Evolutionary conservation across 2,888 invertebrate genomes (phyloP).

Genomic region (Xiphydria camelus): DNA sequence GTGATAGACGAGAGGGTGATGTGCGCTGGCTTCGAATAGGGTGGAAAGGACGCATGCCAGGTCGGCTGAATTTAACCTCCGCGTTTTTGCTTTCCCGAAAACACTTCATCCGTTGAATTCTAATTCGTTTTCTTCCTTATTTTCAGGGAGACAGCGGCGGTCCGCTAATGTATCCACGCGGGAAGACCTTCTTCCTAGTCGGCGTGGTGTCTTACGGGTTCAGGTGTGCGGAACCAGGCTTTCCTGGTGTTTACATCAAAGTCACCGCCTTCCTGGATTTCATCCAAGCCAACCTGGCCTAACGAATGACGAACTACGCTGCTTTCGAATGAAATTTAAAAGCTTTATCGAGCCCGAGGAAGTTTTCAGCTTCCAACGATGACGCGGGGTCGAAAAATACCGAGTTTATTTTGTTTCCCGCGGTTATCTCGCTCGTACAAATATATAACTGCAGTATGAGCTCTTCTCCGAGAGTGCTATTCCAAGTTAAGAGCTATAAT

Average conservation of each 20-base stretch:
- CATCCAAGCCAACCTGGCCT: slow-evolving; percentile 18
- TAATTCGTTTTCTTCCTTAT: background rate
- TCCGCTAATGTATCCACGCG: slow-evolving; percentile 69
- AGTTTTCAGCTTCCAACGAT: too few species aligned
- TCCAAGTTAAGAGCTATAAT: too few species aligned
- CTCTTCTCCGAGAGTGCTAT: too few species aligned
- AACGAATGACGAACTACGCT: too few species aligned
- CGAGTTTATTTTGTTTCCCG: too few species aligned
- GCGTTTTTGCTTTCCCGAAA: background rate
- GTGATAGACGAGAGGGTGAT: slow-evolving; percentile 67
- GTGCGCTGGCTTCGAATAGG: slow-evolving; percentile 70
- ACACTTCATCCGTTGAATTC: too few species aligned
- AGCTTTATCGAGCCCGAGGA: too few species aligned
- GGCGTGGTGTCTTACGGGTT: slow-evolving; percentile 71
- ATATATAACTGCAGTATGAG: too few species aligned
- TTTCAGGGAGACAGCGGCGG: slow-evolving; percentile 76
- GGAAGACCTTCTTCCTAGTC: slow-evolving; percentile 59
- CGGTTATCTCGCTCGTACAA: too few species aligned
- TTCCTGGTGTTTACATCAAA: slow-evolving; percentile 73
- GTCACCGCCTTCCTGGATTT: slow-evolving; percentile 63
- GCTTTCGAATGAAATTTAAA: too few species aligned
- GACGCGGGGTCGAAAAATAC: too few species aligned
- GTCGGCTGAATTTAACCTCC: too few species aligned
- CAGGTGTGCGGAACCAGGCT: slow-evolving; percentile 64
- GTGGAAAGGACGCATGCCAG: slow-evolving; percentile 75